Evolutionary conservation across 2,113 vertebrate species (phyloP).

Genomic region (Pelobates fuscus): DNA sequence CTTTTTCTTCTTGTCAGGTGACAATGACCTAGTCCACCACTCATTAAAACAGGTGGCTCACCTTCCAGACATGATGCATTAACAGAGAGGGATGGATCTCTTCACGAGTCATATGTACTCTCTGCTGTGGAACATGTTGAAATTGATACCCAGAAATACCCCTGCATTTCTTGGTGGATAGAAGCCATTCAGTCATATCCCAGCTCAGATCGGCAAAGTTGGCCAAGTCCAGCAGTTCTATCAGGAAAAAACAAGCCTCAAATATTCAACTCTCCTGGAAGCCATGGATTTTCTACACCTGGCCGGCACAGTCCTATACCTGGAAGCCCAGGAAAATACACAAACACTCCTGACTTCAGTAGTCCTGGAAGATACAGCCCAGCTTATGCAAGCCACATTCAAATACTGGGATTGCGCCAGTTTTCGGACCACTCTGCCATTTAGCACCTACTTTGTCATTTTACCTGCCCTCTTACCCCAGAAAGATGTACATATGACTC

Average conservation of each 20-base stretch:
- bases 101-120: constrained; percentile 68
- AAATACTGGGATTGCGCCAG: constrained; percentile 73
- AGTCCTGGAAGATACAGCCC: constrained; percentile 89
- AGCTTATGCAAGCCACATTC: constrained; percentile 73
- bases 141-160: constrained; percentile 77
- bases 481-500: neutral
- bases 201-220: constrained; percentile 84
- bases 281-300: constrained; percentile 62
- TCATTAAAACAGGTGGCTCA: no score
- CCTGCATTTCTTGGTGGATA: constrained; percentile 80
- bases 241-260: constrained; percentile 72
- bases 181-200: constrained; percentile 73
- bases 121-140: constrained; percentile 73
- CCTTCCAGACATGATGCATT: neutral
- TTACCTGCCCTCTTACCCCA: no score
- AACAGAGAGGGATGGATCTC: neutral
- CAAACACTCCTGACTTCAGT: constrained; percentile 58
- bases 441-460: constrained; percentile 11
- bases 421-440: constrained; percentile 69
- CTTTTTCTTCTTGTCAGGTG: no score
- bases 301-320: constrained; percentile 59
- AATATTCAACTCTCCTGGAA: constrained; percentile 57
- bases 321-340: constrained; percentile 72
- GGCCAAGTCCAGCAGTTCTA: constrained; percentile 80
- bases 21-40: no score